A percentile compares a stretch with the other conserved stretches of the same genome.
These are phyloP conservation scores for Lineus longissimus DNA, from an alignment of 1,140 invertebrate species.

Conservation along the genomic window DNA sequence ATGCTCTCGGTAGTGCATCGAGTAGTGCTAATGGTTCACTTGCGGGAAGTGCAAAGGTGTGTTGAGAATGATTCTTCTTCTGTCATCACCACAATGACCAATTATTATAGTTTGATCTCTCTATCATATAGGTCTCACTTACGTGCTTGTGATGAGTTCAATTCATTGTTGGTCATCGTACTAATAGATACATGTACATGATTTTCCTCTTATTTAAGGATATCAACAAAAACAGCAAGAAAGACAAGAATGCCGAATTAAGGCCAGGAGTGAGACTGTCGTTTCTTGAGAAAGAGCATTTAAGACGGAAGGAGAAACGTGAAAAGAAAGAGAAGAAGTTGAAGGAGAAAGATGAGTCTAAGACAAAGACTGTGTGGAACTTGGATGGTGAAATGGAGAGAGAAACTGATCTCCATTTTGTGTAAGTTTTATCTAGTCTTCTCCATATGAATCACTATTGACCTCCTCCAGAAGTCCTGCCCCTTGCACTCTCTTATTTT, in stretches of 20 bases:
- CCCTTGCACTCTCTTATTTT: too few relatives aligned
- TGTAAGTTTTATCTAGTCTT: slow-evolving; percentile 21
- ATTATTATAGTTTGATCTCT: background rate
- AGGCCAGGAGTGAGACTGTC: slow-evolving; percentile 29
- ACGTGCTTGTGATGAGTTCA: too few relatives aligned
- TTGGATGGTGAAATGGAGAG: slow-evolving; percentile 39
- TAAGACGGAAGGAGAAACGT: slow-evolving; percentile 25
- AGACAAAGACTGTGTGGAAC: slow-evolving; percentile 40
- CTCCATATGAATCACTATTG: background rate
- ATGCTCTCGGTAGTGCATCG: background rate
- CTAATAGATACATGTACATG: too few relatives aligned
- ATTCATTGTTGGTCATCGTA: too few relatives aligned
- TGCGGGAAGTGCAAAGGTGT: background rate
- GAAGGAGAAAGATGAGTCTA: slow-evolving; percentile 33
- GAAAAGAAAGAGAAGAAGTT: slow-evolving; percentile 43
- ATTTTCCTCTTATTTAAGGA: background rate
- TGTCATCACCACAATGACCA: background rate
- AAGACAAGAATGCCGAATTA: too few relatives aligned
- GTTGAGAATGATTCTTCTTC: background rate
- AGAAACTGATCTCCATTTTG: slow-evolving; percentile 32
- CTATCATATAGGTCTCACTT: too few relatives aligned
- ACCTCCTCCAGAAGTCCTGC: too few relatives aligned
- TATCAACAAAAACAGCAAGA: background rate
- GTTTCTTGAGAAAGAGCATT: slow-evolving; percentile 27
- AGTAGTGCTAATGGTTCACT: background rate